These are phyloP conservation scores for Stegana nigrithorax DNA, from an alignment of 2,888 invertebrate species.

Conservation along the genomic window DNA sequence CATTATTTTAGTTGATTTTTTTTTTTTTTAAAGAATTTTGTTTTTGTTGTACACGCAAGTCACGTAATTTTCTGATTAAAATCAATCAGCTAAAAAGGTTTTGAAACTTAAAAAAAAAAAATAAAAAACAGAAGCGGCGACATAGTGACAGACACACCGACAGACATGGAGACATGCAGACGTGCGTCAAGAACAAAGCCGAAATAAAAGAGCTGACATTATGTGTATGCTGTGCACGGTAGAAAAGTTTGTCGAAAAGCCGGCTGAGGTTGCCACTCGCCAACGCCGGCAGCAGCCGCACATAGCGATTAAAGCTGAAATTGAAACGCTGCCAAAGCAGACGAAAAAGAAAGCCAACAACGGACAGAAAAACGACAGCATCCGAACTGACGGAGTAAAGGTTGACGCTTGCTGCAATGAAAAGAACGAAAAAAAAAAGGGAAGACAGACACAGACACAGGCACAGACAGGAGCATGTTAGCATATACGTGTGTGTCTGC, in stretches of 20 bases:
- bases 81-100: constrained; percentile 52
- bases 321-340: constrained; percentile 35
- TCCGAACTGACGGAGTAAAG: constrained; percentile 20
- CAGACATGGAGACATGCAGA: background rate
- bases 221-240: too few species aligned
- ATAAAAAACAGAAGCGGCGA: background rate
- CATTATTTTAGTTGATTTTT: too few species aligned
- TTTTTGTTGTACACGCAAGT: constrained; percentile 28
- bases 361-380: constrained; percentile 34
- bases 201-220: too few species aligned
- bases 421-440: constrained; percentile 2
- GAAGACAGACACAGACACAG: background rate
- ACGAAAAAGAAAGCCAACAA: constrained; percentile 13
- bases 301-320: constrained; percentile 44
- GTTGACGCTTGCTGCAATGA: background rate
- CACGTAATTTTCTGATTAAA: constrained; percentile 62
- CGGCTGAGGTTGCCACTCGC: too few species aligned
- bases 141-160: background rate
- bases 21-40: background rate
- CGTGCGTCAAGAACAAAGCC: too few species aligned
- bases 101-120: constrained; percentile 37
- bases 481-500: background rate
- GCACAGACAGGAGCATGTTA: background rate
- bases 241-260: too few species aligned
- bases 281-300: too few species aligned